These are phyloP conservation scores for Paramuricea clavata DNA, from an alignment of 92 coral and sea anemone species.

Conservation along the genomic window DNA sequence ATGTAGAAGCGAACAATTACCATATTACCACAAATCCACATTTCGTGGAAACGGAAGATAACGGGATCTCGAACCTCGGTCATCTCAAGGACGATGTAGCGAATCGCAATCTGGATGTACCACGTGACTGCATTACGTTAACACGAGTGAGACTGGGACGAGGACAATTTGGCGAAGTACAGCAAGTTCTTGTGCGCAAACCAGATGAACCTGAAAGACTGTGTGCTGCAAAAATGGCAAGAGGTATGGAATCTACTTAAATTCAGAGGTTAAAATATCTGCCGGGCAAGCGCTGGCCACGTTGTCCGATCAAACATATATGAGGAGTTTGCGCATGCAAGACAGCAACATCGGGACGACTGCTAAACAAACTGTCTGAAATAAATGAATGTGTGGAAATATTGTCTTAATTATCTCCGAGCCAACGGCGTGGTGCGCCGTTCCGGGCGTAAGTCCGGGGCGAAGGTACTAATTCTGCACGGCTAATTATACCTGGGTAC, in stretches of 20 bases:
- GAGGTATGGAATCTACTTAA: neutral
- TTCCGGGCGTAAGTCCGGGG: too few relatives aligned
- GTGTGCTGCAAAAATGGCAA: slow-evolving; percentile 45
- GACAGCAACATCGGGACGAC: too few relatives aligned
- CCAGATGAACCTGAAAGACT: slow-evolving; percentile 12
- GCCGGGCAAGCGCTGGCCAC: too few relatives aligned
- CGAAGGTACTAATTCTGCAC: too few relatives aligned
- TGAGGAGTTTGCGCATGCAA: too few relatives aligned
- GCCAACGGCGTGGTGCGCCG: too few relatives aligned
- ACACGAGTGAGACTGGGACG: slow-evolving; percentile 42
- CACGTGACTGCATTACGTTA: slow-evolving; percentile 28
- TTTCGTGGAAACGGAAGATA: neutral
- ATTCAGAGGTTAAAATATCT: too few relatives aligned
- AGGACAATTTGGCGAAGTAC: slow-evolving; percentile 48
- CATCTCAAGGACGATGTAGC: neutral
- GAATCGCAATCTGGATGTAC: slow-evolving; percentile 25
- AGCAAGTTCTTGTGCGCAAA: slow-evolving; percentile 17
- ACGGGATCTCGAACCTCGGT: neutral
- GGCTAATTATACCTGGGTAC: too few relatives aligned
- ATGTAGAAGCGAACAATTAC: neutral
- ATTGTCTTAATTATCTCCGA: too few relatives aligned
- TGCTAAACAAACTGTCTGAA: too few relatives aligned
- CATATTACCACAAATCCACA: neutral
- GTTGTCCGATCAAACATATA: neutral
- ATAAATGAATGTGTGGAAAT: too few relatives aligned